Base-by-base conservation (phyloP, 2,888 invertebrate genomes). In the Eristalinus sepulchralis region DNA sequence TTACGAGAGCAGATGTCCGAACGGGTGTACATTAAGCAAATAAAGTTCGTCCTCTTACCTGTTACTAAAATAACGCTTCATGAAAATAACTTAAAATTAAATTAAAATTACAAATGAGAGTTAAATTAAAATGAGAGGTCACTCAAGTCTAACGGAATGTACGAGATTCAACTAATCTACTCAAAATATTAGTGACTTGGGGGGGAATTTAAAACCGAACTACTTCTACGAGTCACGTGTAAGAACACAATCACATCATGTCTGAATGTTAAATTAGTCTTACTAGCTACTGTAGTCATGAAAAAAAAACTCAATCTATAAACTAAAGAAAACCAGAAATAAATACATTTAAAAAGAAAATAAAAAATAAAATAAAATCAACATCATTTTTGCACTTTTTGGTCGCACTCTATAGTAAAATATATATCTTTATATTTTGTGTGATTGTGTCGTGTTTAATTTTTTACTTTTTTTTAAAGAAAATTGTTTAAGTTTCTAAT, bases 361-460 rank as follows among this genome's bases (percentile, higher is more conserved):
- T 72, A 59, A 57, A 53, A 20, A 36, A 55, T n/a, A 13, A 11
- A 59, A 27, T 53, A 20, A 84, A 79, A 75, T 34, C 73, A 75
- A 70, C 31, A 64, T 47, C 57, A 78, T 60, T 36, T 62, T 87
- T 87, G 87, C 87, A 87, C 87, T 87, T 87, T 87, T 87, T 80
- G 83, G 87, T 87, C 87, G 72, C 76, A 83, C 63, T 75, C 64
- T 79, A 77, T 80, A 11, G 24, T 31, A 39, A 34, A 39, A 59
- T 53, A 67, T 62, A 82, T 36, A 6, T 81, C 63, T 20, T 59
- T 73, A 31, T 77, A 64, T 79, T 88, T 76, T 60, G 80, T 85
- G 78, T 82, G 72, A 59, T 71, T 76, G 82, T 88, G 82, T 68
- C 60, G 76, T 73, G 81, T 86, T 71, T 72, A 79, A 86, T 80